Evolutionary conservation across 2,113 vertebrate genomes (phyloP).

Genomic region (Pseudorhombus dupliciocellatus): DNA sequence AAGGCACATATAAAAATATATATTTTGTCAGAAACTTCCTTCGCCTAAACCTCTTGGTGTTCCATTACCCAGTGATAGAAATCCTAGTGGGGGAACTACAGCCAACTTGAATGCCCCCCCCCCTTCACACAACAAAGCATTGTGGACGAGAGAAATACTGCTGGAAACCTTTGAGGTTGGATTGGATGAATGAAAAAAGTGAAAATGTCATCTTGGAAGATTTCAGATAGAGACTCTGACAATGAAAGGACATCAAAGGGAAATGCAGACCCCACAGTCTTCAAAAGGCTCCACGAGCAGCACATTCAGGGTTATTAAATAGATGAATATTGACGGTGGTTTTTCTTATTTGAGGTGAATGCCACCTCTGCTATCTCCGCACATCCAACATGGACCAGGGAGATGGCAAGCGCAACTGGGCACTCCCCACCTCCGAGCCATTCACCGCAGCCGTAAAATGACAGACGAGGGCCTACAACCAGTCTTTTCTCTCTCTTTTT

Average conservation of each 20-base stretch:
- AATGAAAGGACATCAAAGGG: constrained; percentile 81
- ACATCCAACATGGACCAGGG: constrained; percentile 65
- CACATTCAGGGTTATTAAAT: constrained; percentile 81
- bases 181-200: constrained; percentile 79
- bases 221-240: constrained; percentile 79
- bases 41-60: constrained; percentile 58
- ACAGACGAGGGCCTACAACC: constrained; percentile 61
- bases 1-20: constrained; percentile 41
- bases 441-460: constrained; percentile 72
- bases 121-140: constrained; percentile 71
- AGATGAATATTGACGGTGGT: constrained; percentile 81
- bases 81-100: constrained; percentile 65
- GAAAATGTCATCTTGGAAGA: constrained; percentile 79
- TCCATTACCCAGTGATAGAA: constrained; percentile 69
- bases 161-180: constrained; percentile 79
- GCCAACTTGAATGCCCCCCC: constrained; percentile 59
- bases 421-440: constrained; percentile 60
- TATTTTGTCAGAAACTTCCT: constrained; percentile 58
- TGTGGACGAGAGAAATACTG: constrained; percentile 65
- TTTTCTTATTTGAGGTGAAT: constrained; percentile 72
- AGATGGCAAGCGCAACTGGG: constrained; percentile 57
- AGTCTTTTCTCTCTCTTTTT: background rate
- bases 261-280: constrained; percentile 77
- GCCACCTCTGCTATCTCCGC: constrained; percentile 69
- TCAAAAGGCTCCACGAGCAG: constrained; percentile 75